Percentiles rank a stretch among this genome's conserved stretches.
Evolutionary conservation across 2,888 invertebrate species (phyloP).

Genomic region (Drosophila fungiperda): DNA sequence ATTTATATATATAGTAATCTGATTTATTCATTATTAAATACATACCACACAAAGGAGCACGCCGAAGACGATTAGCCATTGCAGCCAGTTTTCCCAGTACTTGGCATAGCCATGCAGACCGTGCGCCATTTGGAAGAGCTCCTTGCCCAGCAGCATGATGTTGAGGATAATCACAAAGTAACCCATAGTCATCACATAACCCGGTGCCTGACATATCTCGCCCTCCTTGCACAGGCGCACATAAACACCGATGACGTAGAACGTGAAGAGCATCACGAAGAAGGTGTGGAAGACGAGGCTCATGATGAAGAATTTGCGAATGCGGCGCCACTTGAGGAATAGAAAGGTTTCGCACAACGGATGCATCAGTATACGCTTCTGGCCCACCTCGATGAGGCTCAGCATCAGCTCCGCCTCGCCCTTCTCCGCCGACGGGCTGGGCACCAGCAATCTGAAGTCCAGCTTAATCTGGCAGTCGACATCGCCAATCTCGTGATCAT

Average conservation of each 20-base stretch:
- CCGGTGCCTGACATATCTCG: conserved; percentile 73
- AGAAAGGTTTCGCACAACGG: conserved; percentile 94
- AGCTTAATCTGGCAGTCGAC: conserved; percentile 93
- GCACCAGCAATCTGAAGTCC: conserved; percentile 88
- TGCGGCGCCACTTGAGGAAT: conserved; percentile 92
- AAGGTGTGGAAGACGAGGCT: conserved; percentile 91
- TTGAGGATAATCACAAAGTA: conserved; percentile 89
- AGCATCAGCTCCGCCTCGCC: conserved; percentile 90
- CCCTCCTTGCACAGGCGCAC: conserved; percentile 79
- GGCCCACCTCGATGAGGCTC: conserved; percentile 92
- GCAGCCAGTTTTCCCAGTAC: conserved; percentile 94
- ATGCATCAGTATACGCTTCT: conserved; percentile 91
- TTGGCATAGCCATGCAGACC: conserved; percentile 90
- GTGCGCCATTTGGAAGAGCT: conserved; percentile 89
- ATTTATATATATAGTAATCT: neutral
- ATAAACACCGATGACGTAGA: conserved; percentile 88
- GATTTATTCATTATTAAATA: neutral
- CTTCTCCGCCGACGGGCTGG: conserved; percentile 86
- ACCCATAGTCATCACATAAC: conserved; percentile 85
- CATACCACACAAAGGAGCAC: conserved; percentile 89
- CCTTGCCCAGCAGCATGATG: conserved; percentile 89
- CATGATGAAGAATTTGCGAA: conserved; percentile 92
- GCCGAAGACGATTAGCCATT: conserved; percentile 91
- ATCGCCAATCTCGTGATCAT: conserved; percentile 94
- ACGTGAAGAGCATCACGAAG: conserved; percentile 91